phyloP scores from a whole-genome alignment of 2,888 invertebrate genomes.

The Drosophila anomalata region DNA sequence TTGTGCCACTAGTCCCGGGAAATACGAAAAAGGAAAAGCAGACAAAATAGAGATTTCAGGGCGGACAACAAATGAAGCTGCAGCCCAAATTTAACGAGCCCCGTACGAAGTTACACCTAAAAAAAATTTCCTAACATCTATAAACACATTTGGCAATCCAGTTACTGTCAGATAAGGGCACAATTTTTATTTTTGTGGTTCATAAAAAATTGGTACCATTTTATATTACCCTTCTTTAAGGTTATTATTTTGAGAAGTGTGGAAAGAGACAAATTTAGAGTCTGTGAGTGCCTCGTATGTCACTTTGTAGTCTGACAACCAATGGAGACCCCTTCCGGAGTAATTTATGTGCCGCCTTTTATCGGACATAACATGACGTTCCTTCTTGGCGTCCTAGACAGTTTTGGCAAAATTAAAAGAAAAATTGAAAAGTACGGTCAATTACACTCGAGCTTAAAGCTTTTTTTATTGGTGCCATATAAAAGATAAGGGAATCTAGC shows the following conservation, averaged over 20 bases:
- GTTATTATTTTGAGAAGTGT: background rate
- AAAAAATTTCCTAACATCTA: background rate
- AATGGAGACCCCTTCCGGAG: slow-evolving; percentile 19
- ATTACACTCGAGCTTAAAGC: slow-evolving; percentile 45
- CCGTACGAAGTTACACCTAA: background rate
- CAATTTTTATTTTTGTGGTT: too few relatives aligned
- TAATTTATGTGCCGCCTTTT: slow-evolving; percentile 59
- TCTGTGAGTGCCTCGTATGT: slow-evolving; percentile 46
- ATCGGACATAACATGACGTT: slow-evolving; percentile 18
- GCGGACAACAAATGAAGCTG: slow-evolving; percentile 29
- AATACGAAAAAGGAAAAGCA: slow-evolving; percentile 8
- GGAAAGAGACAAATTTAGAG: slow-evolving; percentile 12
- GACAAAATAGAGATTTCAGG: slow-evolving; percentile 22
- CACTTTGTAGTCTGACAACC: slow-evolving; percentile 54
- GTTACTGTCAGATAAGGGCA: background rate
- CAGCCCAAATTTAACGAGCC: slow-evolving; percentile 46
- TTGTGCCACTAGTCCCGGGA: background rate
- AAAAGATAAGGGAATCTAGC: background rate
- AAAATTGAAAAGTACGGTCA: slow-evolving; percentile 56
- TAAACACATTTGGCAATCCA: background rate
- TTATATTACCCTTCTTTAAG: background rate
- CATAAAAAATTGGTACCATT: too few relatives aligned
- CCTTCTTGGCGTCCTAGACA: slow-evolving; percentile 49
- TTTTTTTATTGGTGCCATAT: background rate
- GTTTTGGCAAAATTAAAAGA: slow-evolving; percentile 65